These are phyloP conservation scores for Oconnorella tubifera DNA, from an alignment of 2,888 invertebrate species.

Conservation along the genomic window DNA sequence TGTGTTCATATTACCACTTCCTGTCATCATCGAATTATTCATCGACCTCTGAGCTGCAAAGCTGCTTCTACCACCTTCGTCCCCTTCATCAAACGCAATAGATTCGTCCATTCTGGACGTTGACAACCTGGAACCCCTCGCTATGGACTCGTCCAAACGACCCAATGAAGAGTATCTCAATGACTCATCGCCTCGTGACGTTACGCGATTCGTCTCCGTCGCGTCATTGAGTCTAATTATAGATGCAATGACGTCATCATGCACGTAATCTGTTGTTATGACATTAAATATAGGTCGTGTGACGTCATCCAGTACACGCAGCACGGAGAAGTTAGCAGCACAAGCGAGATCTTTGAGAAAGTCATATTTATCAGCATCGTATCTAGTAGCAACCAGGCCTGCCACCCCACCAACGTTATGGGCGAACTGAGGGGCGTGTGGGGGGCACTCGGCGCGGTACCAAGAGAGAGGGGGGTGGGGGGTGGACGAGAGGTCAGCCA, in stretches of 20 bases:
- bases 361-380: slow-evolving; percentile 28
- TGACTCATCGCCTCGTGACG: not conserved
- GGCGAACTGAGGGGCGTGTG: slow-evolving; percentile 17
- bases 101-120: not conserved
- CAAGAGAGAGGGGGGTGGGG: slow-evolving; percentile 24
- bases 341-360: slow-evolving; percentile 31
- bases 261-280: slow-evolving; percentile 30
- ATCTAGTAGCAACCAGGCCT: slow-evolving; percentile 5
- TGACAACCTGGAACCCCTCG: not conserved
- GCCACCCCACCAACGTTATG: slow-evolving; percentile 29
- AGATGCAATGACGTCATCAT: slow-evolving; percentile 26
- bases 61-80: not conserved
- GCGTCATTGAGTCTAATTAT: slow-evolving; percentile 27
- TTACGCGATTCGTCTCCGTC: not conserved
- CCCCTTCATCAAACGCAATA: not conserved
- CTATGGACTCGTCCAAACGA: not conserved
- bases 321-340: slow-evolving; percentile 23
- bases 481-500: slow-evolving; percentile 9
- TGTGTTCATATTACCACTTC: not conserved
- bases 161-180: not conserved
- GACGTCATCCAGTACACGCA: slow-evolving; percentile 11
- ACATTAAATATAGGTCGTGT: slow-evolving; percentile 24
- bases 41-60: not conserved
- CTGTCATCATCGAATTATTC: not conserved
- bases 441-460: slow-evolving; percentile 34